A percentile compares a stretch with the other conserved stretches of the same genome.
These are phyloP conservation scores for Chrysopa pallens DNA, from an alignment of 1,140 invertebrate species.

Conservation along the genomic window DNA sequence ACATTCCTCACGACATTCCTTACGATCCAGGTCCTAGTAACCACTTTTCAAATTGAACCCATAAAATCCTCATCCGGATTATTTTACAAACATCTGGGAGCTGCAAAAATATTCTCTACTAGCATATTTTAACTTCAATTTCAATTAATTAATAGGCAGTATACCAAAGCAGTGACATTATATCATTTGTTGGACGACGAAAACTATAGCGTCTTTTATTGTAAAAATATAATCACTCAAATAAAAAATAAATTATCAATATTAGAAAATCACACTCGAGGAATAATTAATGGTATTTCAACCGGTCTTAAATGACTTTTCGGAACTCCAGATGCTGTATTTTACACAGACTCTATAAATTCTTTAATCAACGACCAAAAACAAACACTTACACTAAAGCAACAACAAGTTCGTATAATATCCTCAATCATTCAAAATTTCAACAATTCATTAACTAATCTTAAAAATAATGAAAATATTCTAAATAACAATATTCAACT, in stretches of 20 bases:
- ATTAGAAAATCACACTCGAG: slow-evolving; percentile 1
- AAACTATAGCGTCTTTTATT: neutral
- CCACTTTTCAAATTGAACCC: neutral
- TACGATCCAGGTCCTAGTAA: too few species aligned
- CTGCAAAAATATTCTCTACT: slow-evolving; percentile 4
- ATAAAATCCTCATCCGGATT: too few species aligned
- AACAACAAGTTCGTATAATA: slow-evolving; percentile 8
- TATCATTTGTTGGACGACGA: neutral
- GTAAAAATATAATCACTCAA: slow-evolving; percentile 1
- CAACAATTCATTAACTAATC: slow-evolving; percentile 2
- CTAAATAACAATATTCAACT: slow-evolving; percentile 1
- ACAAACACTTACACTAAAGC: slow-evolving; percentile 7
- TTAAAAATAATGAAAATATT: neutral
- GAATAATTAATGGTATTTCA: too few species aligned
- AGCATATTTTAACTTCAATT: slow-evolving; percentile 5
- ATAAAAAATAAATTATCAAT: slow-evolving; percentile 2
- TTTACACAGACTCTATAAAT: slow-evolving; percentile 7
- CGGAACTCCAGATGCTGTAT: too few species aligned
- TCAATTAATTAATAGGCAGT: neutral
- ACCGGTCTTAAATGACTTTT: too few species aligned
- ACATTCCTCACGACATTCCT: too few species aligned
- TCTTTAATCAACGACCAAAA: slow-evolving; percentile 7
- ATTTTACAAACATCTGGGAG: slow-evolving; percentile 6
- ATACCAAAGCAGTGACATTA: neutral
- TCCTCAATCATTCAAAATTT: slow-evolving; percentile 7